phyloP scores from a whole-genome alignment of 1,140 invertebrate species.

The Drosophila ohnishii region DNA sequence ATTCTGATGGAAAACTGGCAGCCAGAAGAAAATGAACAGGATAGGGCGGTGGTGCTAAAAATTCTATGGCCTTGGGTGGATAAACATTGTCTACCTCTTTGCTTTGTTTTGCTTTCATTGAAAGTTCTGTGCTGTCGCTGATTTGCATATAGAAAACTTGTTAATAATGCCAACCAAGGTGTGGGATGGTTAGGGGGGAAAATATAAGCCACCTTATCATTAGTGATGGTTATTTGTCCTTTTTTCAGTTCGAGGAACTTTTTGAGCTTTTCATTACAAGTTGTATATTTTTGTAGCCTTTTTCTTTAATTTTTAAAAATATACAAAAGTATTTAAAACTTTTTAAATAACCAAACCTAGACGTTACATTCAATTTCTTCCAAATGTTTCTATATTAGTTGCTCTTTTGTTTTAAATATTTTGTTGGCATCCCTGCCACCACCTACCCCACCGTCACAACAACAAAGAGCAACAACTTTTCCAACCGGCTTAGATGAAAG shows the following conservation, averaged over 20 bases:
- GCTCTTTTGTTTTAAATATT: neutral
- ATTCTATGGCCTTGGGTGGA: constrained; percentile 24
- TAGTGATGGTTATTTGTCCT: neutral
- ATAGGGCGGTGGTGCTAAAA: constrained; percentile 13
- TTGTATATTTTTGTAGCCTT: no score
- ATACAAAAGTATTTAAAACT: no score
- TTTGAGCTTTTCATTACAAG: neutral
- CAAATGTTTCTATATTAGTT: neutral
- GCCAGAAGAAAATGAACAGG: constrained; percentile 16
- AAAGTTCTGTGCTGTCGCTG: constrained; percentile 48
- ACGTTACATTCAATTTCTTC: neutral
- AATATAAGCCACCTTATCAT: neutral
- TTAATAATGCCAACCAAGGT: constrained; percentile 50
- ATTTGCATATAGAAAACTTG: constrained; percentile 72
- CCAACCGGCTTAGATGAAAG: constrained; percentile 63
- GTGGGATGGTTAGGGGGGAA: constrained; percentile 8
- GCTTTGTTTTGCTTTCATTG: constrained; percentile 38
- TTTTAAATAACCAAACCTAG: neutral
- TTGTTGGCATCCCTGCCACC: neutral
- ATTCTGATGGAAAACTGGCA: constrained; percentile 57
- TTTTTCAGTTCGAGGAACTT: neutral
- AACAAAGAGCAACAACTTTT: constrained; percentile 49
- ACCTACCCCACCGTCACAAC: neutral
- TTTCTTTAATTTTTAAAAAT: no score
- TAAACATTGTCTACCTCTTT: constrained; percentile 54